Evolutionary conservation across 2,888 invertebrate species (phyloP).

Genomic region (Acrobasis repandana): DNA sequence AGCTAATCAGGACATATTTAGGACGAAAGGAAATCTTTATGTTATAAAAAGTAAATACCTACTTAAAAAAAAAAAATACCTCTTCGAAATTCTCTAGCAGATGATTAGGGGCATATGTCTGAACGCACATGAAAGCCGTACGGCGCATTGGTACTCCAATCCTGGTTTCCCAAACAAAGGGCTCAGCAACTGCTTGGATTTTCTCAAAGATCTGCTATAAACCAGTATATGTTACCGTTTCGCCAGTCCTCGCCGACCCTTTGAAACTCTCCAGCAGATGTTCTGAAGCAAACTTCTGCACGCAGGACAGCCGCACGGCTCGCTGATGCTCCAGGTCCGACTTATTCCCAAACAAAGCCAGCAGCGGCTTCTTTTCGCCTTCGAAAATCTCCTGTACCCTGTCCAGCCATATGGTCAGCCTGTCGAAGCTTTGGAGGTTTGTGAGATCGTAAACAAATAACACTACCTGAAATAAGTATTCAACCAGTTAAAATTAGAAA

Average conservation of each 20-base stretch:
- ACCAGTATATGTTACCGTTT: conserved; percentile 79
- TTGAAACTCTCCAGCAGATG: conserved; percentile 84
- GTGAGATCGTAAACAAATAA: conserved; percentile 93
- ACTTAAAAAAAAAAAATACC: no score
- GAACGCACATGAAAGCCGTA: no score
- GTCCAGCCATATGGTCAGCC: conserved; percentile 87
- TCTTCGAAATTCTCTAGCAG: no score
- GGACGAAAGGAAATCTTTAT: no score
- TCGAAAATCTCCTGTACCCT: conserved; percentile 73
- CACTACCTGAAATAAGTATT: conserved; percentile 83
- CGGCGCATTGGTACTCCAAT: no score
- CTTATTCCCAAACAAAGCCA: conserved; percentile 87
- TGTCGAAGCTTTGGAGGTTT: conserved; percentile 90
- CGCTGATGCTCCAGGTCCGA: conserved; percentile 89
- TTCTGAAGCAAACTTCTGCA: conserved; percentile 85
- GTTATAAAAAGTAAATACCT: no score
- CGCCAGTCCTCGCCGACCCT: conserved; percentile 88
- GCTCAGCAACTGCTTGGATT: no score
- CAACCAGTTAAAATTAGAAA: background rate
- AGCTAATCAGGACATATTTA: no score
- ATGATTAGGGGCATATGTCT: no score
- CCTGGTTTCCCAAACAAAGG: background rate
- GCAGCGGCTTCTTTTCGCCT: conserved; percentile 75
- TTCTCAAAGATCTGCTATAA: background rate
- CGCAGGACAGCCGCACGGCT: conserved; percentile 85